Percentiles rank a stretch among this genome's conserved stretches.
Conservation (phyloP, 2,113 vertebrate species). For the Archocentrus centrarchus region DNA sequence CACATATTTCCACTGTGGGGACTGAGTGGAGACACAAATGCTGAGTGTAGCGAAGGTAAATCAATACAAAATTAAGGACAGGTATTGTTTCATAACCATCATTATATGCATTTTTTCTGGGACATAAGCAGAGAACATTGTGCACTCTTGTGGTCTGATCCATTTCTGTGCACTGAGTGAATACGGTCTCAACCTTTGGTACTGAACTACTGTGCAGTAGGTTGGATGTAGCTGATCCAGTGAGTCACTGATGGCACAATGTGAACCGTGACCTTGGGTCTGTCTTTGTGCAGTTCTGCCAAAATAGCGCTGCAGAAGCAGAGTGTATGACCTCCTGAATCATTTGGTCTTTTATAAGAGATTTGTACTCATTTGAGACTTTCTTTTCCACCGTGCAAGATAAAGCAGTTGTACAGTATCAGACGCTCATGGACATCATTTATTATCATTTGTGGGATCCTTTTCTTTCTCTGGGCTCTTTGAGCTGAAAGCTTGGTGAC, state of each 20-base stretch:
- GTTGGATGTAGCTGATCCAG: slow-evolving; percentile 14
- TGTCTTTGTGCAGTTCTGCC: neutral
- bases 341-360: neutral
- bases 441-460: slow-evolving; percentile 1
- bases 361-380: neutral
- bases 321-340: neutral
- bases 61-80: neutral
- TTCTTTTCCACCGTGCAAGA: neutral
- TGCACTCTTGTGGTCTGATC: neutral
- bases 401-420: neutral
- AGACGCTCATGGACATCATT: neutral
- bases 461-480: slow-evolving; percentile 1
- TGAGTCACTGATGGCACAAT: slow-evolving; percentile 8
- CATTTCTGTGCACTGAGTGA: neutral
- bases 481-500: slow-evolving; percentile 27
- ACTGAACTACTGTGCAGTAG: neutral
- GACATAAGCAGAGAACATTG: neutral
- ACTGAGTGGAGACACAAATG: too few relatives aligned
- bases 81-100: neutral
- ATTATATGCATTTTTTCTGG: neutral
- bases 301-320: neutral
- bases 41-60: neutral
- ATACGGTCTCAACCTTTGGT: slow-evolving; percentile 1
- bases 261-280: slow-evolving; percentile 16
- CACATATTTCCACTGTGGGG: neutral